Conservation (phyloP, 37 sponge, comb jelly and placozoan genomes). For the Oopsacas minuta region DNA sequence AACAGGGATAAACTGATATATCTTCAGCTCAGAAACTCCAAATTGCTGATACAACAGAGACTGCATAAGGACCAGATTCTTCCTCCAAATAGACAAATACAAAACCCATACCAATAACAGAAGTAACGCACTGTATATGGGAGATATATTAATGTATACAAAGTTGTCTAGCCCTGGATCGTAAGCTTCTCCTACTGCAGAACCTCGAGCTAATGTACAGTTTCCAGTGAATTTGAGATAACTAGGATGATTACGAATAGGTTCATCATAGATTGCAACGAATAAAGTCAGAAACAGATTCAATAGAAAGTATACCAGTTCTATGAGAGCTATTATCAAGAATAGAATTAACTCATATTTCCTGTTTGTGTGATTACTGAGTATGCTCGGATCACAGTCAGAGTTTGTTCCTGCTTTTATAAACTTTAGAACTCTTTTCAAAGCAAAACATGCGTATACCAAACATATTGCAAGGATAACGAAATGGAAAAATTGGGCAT, state of each 20-base stretch:
- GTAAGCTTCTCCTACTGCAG: neutral
- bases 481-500: neutral
- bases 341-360: neutral
- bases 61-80: neutral
- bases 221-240: neutral
- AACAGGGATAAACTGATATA: neutral
- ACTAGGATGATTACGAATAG: neutral
- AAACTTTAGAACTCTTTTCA: neutral
- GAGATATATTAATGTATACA: neutral
- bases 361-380: neutral
- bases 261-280: neutral
- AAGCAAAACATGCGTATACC: neutral
- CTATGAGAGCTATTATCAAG: neutral
- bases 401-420: neutral
- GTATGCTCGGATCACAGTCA: neutral
- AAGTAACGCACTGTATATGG: neutral
- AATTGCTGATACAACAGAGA: neutral
- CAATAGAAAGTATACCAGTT: neutral
- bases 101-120: neutral
- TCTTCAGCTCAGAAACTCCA: neutral
- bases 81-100: neutral
- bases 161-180: neutral
- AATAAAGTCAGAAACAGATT: neutral
- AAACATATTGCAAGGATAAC: neutral
- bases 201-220: neutral